Conservation (phyloP, 2,888 invertebrate genomes). For the Mythimna impura region DNA sequence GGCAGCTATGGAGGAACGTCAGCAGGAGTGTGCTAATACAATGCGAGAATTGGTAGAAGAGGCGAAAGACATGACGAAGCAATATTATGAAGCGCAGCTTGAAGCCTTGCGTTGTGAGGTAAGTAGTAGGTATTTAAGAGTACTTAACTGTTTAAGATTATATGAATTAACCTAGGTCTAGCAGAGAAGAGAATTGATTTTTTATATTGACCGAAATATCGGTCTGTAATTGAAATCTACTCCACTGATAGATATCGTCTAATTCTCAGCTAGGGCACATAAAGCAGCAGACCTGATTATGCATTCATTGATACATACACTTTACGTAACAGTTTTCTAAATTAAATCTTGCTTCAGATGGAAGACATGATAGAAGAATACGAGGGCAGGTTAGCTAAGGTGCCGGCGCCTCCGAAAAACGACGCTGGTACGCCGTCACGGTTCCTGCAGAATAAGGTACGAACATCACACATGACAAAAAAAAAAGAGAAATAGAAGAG, state of each 20-base stretch:
- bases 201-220: too few species aligned
- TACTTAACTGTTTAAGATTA: too few species aligned
- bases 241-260: too few species aligned
- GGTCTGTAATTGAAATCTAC: too few species aligned
- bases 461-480: not conserved
- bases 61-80: constrained; percentile 77
- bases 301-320: not conserved
- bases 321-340: not conserved
- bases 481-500: too few species aligned
- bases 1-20: constrained; percentile 76
- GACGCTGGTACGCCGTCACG: constrained; percentile 66
- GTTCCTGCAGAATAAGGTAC: constrained; percentile 68
- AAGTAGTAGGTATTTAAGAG: not conserved
- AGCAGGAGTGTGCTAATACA: constrained; percentile 70
- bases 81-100: constrained; percentile 80
- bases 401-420: constrained; percentile 23
- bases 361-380: constrained; percentile 82
- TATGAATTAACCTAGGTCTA: too few species aligned
- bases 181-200: too few species aligned
- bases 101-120: constrained; percentile 73
- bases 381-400: constrained; percentile 71
- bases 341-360: constrained; percentile 70
- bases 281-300: not conserved
- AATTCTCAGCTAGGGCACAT: too few species aligned
- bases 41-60: constrained; percentile 80